Evolutionary conservation across 2,888 invertebrate species (phyloP), one percentile per base, ranked within the genome.

Genomic region (Epistrophe eligans): DNA sequence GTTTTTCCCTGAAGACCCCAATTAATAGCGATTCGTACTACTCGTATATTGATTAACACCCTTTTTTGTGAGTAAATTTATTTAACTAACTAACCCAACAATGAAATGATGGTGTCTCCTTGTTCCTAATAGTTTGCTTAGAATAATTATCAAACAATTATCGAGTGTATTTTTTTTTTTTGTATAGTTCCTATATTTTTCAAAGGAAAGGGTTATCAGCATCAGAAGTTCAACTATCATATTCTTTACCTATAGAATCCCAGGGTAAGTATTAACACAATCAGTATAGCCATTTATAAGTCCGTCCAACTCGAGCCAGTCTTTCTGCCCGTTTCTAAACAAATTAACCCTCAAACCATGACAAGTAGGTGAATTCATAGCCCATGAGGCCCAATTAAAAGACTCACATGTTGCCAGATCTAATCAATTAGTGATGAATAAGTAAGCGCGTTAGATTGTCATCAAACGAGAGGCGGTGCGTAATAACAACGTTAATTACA

Each of bases 381-480:
- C 24, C 40, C n/a, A 24, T 24, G 24, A 58, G 15, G 72, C 24
- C 71, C 87, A 87, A 87, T 87, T 87, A 87, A 87, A 83, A 87
- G 83, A 72, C 83, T 87, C 79, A 79, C 87, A 83, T 62, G 62
- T 60, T 82, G 77, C 79, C 87, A 76, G 83, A 87, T 87, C 87
- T 83, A 87, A 87, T 87, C 87, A 87, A 87, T 87, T 83, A 79
- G 72, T 79, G 79, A 87, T 87, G 79, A 87, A 87, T 87, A 72
- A 87, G 87, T 87, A 79, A 87, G 55, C 83, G 76, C 79, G 40
- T 66, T 79, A 74, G 83, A 87, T 83, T 87, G 79, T 83, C 83
- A 87, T 87, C 87, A 83, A 87, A 66, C 55, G 83, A 79, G 74
- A 87, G 87, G 83, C 83, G 87, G 79, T 79, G 83, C 83, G 79